A percentile compares a stretch with the other conserved stretches of the same genome.
Conservation (phyloP, 2,797 vertebrate genomes). For the Phalanger gymnotis region DNA sequence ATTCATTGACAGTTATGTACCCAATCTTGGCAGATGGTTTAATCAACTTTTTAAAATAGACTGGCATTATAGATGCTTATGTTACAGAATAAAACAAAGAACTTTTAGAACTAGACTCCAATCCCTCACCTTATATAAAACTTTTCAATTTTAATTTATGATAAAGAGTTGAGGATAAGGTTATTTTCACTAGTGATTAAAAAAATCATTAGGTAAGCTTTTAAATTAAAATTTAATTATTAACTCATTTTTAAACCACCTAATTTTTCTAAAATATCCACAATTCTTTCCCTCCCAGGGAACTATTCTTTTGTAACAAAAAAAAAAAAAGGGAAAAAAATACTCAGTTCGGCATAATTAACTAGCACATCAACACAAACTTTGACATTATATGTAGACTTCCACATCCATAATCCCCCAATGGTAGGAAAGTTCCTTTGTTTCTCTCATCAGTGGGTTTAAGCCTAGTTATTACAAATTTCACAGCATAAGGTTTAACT, state of each 20-base stretch:
- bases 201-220: background rate
- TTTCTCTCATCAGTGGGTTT: background rate
- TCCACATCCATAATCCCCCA: background rate
- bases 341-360: background rate
- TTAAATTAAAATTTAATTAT: background rate
- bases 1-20: background rate
- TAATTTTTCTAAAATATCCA: background rate
- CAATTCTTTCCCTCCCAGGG: background rate
- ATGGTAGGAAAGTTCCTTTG: background rate
- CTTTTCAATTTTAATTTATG: background rate
- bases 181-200: background rate
- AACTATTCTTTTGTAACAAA: background rate
- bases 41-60: background rate
- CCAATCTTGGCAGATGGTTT: too few relatives aligned
- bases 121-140: background rate
- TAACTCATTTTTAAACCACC: background rate
- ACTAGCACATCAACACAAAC: background rate
- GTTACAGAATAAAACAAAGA: background rate
- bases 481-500: background rate
- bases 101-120: background rate
- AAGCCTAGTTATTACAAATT: background rate
- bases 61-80: background rate
- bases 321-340: background rate
- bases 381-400: background rate
- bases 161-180: background rate